Evolutionary conservation across 1,140 invertebrate genomes (phyloP), one percentile per base, ranked within the genome.

Genomic region (Drosophila azteca): DNA sequence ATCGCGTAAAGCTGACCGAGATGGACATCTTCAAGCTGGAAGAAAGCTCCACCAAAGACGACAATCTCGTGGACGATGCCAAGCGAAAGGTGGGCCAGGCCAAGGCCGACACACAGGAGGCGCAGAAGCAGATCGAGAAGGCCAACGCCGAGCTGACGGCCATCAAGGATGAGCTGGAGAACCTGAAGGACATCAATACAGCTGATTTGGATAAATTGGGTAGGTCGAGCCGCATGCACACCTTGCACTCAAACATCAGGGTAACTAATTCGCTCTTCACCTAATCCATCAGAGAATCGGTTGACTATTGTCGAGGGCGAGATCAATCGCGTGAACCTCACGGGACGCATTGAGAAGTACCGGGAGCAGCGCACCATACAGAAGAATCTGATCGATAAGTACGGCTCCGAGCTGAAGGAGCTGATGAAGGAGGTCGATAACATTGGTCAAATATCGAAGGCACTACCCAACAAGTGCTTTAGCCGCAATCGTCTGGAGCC

Each of bases 381-480:
- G 91, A 95, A 94, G 39, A 94, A 95, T 70, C 95, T 95, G 93
- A 95, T 98, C 44, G 95, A 96, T 63, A 94, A 95, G 81, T 98
- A 98, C 77, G 94, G 96, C 90, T 94, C 95, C 7, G 96, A 98
- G 90, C 93, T 98, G 22, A 93, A 92, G 13, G 93, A 94, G 67
- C 92, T 99, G 7, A 92, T 94, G 60, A 92, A 92, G 6, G 97
- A 99, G 90, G 97, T 99, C 1, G 93, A 95, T 3, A 99, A 98
- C 92, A 95, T 99, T 46, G 94, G 95, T 78, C 94, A 95, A 24
- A 99, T 99, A 70, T 93, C 95, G 15, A 94, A 95, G 63, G 94
- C 96, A 39, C 93, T 99, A 52, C 98, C 98, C 0, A 93, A 93
- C 0, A 94, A 94, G n/a, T 99, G 98, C 92, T 97, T 95, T 92